A percentile compares a stretch with the other conserved stretches of the same genome.
phyloP scores from a whole-genome alignment of 2,888 invertebrate genomes.

The Protodeltote pygarga region DNA sequence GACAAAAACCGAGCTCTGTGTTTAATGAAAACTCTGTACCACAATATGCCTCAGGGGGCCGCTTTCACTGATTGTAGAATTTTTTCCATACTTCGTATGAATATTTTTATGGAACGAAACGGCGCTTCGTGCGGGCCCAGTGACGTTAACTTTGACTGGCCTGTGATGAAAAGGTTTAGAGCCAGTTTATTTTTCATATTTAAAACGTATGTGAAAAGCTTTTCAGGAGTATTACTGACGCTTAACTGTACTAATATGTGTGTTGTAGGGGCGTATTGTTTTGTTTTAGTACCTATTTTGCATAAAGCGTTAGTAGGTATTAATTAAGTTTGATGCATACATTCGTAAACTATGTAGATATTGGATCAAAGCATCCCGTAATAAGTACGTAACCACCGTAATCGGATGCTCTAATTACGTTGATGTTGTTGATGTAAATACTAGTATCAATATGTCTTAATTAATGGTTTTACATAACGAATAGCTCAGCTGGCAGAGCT shows the following conservation, averaged over 20 bases:
- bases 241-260: slow-evolving; percentile 25
- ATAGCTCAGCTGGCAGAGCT: too few species aligned
- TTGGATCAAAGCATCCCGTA: not conserved
- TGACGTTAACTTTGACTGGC: slow-evolving; percentile 51
- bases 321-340: slow-evolving; percentile 20
- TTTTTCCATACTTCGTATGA: slow-evolving; percentile 77
- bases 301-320: slow-evolving; percentile 10
- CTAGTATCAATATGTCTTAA: slow-evolving; percentile 10
- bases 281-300: too few species aligned
- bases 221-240: slow-evolving; percentile 34
- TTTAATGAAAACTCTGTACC: slow-evolving; percentile 85
- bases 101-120: slow-evolving; percentile 69
- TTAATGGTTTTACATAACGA: too few species aligned
- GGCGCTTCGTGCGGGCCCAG: slow-evolving; percentile 44
- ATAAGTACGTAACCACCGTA: too few species aligned
- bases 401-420: slow-evolving; percentile 10
- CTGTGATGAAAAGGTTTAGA: slow-evolving; percentile 53
- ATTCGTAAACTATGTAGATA: slow-evolving; percentile 1
- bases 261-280: slow-evolving; percentile 12
- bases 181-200: slow-evolving; percentile 41
- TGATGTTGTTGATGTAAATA: not conserved
- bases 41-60: slow-evolving; percentile 80
- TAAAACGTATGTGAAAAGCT: slow-evolving; percentile 37
- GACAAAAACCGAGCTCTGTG: slow-evolving; percentile 74
- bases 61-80: slow-evolving; percentile 79